A percentile compares a stretch with the other conserved stretches of the same genome.
Evolutionary conservation across 2,113 vertebrate genomes (phyloP).

Genomic region (Coreoperca whiteheadi): DNA sequence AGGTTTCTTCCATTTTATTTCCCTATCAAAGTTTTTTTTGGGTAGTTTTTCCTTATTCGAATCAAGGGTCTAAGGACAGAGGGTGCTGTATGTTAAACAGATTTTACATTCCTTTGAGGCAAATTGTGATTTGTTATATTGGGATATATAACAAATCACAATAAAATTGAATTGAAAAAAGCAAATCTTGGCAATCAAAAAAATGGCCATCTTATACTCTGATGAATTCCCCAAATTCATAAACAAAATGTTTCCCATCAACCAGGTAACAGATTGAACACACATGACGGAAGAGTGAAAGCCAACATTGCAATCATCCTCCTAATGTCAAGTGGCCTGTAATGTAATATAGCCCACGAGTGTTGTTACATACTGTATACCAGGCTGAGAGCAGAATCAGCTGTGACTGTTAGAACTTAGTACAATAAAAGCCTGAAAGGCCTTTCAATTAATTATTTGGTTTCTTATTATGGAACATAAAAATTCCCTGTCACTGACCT

Average conservation of each 20-base stretch:
- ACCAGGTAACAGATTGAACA: slow-evolving; percentile 46
- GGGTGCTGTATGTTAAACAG: too few species aligned
- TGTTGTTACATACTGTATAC: slow-evolving; percentile 44
- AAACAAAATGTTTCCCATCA: slow-evolving; percentile 32
- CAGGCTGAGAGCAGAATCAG: slow-evolving; percentile 25
- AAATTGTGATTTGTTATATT: too few species aligned
- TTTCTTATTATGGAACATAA: slow-evolving; percentile 31
- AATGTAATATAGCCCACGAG: slow-evolving; percentile 46
- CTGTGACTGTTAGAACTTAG: slow-evolving; percentile 16
- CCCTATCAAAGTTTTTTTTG: too few species aligned
- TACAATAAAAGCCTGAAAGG: slow-evolving; percentile 7
- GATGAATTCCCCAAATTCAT: background rate
- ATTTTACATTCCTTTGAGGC: too few species aligned
- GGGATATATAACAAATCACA: too few species aligned
- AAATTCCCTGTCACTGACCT: slow-evolving; percentile 35
- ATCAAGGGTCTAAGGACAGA: too few species aligned
- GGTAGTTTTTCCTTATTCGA: too few species aligned
- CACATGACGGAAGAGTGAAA: slow-evolving; percentile 20
- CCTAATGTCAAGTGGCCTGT: slow-evolving; percentile 53
- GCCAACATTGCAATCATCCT: slow-evolving; percentile 16
- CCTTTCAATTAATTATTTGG: slow-evolving; percentile 14
- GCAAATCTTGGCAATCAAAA: too few species aligned
- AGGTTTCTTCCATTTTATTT: too few species aligned
- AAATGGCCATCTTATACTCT: background rate
- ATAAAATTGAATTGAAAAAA: too few species aligned